Conservation (phyloP, 2,113 vertebrate genomes). For the Hepsetus odoe region DNA sequence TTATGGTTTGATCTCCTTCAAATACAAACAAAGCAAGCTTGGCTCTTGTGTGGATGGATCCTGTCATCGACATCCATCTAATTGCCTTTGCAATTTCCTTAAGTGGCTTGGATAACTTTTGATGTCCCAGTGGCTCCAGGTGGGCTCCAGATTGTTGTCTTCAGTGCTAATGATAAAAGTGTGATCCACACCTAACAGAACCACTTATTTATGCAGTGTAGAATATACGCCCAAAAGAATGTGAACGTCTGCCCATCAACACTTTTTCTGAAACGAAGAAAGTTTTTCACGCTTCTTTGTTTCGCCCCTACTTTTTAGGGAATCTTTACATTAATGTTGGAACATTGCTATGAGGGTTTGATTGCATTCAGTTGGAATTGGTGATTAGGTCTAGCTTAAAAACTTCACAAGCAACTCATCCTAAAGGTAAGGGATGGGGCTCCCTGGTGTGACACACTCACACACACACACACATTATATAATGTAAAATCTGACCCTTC, state of each 20-base stretch:
- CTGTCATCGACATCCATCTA: slow-evolving; percentile 54
- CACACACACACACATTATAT: no score
- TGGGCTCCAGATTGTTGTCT: background rate
- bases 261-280: background rate
- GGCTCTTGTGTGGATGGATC: slow-evolving; percentile 27
- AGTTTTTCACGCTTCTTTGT: background rate
- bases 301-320: no score
- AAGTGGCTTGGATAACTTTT: slow-evolving; percentile 53
- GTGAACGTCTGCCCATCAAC: no score
- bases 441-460: no score
- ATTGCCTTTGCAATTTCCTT: slow-evolving; percentile 51
- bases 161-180: background rate
- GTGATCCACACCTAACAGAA: background rate
- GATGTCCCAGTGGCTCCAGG: slow-evolving; percentile 40
- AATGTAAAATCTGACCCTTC: no score
- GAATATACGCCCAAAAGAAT: background rate
- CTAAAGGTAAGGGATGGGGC: no score
- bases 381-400: no score
- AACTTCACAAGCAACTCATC: no score
- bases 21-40: background rate
- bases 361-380: no score
- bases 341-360: no score
- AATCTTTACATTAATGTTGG: background rate
- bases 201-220: no score
- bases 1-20: slow-evolving; percentile 4